These are phyloP conservation scores for Neodiprion fabricii DNA, from an alignment of 1,140 invertebrate genomes.

Conservation along the genomic window DNA sequence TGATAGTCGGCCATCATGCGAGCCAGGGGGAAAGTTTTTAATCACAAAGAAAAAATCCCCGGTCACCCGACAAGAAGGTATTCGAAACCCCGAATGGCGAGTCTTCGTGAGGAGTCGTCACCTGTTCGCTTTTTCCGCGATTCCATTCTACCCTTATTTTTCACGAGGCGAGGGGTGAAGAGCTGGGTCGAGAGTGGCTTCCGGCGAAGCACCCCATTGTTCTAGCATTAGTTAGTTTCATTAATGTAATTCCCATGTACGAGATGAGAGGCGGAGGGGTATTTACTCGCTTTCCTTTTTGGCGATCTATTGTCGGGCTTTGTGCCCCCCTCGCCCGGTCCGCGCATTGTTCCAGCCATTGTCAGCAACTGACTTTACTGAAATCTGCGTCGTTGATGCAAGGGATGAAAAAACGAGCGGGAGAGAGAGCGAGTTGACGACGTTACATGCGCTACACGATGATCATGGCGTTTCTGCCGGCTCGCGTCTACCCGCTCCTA, in stretches of 20 bases:
- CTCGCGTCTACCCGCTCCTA: neutral
- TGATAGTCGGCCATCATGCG: too few relatives aligned
- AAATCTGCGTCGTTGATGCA: neutral
- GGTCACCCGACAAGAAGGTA: neutral
- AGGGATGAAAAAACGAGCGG: too few relatives aligned
- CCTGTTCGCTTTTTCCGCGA: too few relatives aligned
- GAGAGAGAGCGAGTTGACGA: neutral
- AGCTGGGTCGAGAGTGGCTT: neutral
- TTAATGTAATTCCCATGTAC: conserved; percentile 48
- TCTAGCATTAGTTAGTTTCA: conserved; percentile 44
- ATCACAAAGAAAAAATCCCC: too few relatives aligned
- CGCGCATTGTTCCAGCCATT: conserved; percentile 39
- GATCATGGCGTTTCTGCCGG: neutral
- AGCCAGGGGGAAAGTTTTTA: too few relatives aligned
- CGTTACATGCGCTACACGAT: neutral
- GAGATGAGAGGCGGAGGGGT: conserved; percentile 34
- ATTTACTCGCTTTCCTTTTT: conserved; percentile 51
- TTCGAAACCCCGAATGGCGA: neutral
- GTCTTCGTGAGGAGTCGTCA: neutral
- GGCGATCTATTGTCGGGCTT: conserved; percentile 45
- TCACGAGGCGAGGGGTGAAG: too few relatives aligned
- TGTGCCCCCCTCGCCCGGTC: conserved; percentile 26
- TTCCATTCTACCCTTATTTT: too few relatives aligned
- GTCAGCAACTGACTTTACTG: conserved; percentile 24
- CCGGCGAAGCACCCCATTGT: conserved; percentile 32